phyloP scores from a whole-genome alignment of 2,113 vertebrate genomes.

The Speoplatyrhinus poulsoni region DNA sequence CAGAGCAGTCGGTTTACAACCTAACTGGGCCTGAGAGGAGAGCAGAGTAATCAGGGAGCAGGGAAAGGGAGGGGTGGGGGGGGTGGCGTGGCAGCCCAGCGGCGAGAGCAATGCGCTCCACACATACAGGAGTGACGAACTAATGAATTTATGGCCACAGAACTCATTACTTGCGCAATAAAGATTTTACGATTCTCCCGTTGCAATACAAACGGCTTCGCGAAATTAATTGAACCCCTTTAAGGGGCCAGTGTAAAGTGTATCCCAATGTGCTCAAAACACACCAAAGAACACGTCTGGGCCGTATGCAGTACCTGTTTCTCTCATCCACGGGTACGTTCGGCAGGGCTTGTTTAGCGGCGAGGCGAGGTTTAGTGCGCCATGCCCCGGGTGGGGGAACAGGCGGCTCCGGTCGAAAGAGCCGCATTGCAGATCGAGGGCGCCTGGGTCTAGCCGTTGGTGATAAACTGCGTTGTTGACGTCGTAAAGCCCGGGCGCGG shows the following conservation, averaged over 20 bases:
- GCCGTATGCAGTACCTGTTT: conserved; percentile 80
- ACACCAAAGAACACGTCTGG: background rate
- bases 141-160: conserved; percentile 77
- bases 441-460: too few species aligned
- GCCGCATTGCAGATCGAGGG: too few species aligned
- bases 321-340: conserved; percentile 92
- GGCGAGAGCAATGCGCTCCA: conserved; percentile 61
- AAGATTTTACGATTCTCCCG: conserved; percentile 95
- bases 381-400: too few species aligned
- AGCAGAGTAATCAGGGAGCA: conserved; percentile 64
- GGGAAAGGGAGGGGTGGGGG: conserved; percentile 17
- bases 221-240: conserved; percentile 87
- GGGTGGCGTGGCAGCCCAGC: conserved; percentile 1
- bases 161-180: conserved; percentile 83
- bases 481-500: too few species aligned
- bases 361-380: conserved; percentile 66
- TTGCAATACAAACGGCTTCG: conserved; percentile 85
- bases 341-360: conserved; percentile 85
- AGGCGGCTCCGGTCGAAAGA: too few species aligned
- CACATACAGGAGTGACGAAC: conserved; percentile 66
- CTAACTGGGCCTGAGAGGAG: conserved; percentile 67
- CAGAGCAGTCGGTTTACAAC: conserved; percentile 63
- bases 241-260: conserved; percentile 70
- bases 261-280: conserved; percentile 37
- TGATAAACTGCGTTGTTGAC: too few species aligned